These are phyloP conservation scores for Maniola jurtina DNA, from an alignment of 1,140 invertebrate genomes.

Conservation along the genomic window DNA sequence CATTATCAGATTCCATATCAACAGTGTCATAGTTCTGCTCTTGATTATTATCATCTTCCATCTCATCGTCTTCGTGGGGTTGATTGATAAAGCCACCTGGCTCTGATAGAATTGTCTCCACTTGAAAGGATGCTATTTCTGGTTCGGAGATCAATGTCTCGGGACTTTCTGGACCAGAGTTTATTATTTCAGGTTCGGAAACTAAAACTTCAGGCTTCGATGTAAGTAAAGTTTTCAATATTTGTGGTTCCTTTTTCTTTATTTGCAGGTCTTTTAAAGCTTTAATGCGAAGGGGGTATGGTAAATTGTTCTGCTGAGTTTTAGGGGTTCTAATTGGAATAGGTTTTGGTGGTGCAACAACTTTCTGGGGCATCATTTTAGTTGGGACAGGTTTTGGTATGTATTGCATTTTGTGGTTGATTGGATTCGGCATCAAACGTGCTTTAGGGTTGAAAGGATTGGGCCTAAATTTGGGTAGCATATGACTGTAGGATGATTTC, in stretches of 20 bases:
- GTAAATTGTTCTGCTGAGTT: constrained; percentile 58
- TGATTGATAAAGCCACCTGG: constrained; percentile 55
- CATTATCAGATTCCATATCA: constrained; percentile 71
- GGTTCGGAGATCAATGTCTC: constrained; percentile 76
- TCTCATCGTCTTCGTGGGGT: constrained; percentile 55
- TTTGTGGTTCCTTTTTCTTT: constrained; percentile 75
- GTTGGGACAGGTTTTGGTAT: constrained; percentile 52
- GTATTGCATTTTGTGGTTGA: constrained; percentile 69
- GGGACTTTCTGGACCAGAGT: constrained; percentile 72
- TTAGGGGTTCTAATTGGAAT: constrained; percentile 61
- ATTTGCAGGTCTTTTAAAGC: constrained; percentile 73
- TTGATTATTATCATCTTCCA: constrained; percentile 52
- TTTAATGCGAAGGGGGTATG: constrained; percentile 71
- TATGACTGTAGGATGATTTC: constrained; percentile 43
- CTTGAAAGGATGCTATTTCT: constrained; percentile 74
- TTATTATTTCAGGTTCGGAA: constrained; percentile 72
- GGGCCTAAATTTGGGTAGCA: constrained; percentile 69
- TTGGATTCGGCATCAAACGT: constrained; percentile 68
- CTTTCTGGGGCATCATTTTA: constrained; percentile 56
- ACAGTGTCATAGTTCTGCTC: constrained; percentile 67
- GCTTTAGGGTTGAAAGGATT: constrained; percentile 75
- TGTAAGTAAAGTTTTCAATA: constrained; percentile 73
- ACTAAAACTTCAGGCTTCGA: constrained; percentile 67
- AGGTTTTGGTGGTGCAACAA: constrained; percentile 57
- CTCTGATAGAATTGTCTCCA: constrained; percentile 73